Percentiles rank a stretch among this genome's conserved stretches.
Evolutionary conservation across 1,140 invertebrate species (phyloP).

Genomic region (Nasonia giraulti): DNA sequence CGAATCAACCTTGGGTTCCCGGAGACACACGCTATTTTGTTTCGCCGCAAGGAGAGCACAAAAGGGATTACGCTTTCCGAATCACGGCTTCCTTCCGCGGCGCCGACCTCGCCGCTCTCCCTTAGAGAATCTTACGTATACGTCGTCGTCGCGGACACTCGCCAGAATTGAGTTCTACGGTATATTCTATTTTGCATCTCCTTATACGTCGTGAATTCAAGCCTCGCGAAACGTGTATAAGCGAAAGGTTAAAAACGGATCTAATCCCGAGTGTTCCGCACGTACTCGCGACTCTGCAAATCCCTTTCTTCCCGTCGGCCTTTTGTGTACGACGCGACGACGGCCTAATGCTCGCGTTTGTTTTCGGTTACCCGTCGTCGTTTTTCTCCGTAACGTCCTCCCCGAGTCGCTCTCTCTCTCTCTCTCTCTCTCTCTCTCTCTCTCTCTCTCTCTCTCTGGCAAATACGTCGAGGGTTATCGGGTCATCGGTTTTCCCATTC

Average conservation of each 20-base stretch:
- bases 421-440: too few relatives aligned
- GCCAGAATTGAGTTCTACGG: not conserved
- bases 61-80: slow-evolving; percentile 67
- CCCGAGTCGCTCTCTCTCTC: too few relatives aligned
- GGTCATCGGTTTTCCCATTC: not conserved
- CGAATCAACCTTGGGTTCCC: slow-evolving; percentile 53
- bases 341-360: not conserved
- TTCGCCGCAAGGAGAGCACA: slow-evolving; percentile 58
- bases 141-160: not conserved
- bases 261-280: too few relatives aligned
- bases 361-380: not conserved
- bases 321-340: not conserved
- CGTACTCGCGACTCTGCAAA: too few relatives aligned
- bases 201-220: not conserved
- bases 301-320: not conserved
- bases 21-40: slow-evolving; percentile 60
- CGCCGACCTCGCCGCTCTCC: not conserved
- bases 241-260: too few relatives aligned
- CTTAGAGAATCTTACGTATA: not conserved
- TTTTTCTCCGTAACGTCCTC: not conserved
- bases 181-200: not conserved
- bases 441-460: not conserved
- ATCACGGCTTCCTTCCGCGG: slow-evolving; percentile 52
- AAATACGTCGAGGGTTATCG: not conserved
- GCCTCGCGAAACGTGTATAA: too few relatives aligned